Percentiles rank a stretch among this genome's conserved stretches.
Evolutionary conservation across 2,113 vertebrate genomes (phyloP).

Genomic region (Vidua chalybeata): DNA sequence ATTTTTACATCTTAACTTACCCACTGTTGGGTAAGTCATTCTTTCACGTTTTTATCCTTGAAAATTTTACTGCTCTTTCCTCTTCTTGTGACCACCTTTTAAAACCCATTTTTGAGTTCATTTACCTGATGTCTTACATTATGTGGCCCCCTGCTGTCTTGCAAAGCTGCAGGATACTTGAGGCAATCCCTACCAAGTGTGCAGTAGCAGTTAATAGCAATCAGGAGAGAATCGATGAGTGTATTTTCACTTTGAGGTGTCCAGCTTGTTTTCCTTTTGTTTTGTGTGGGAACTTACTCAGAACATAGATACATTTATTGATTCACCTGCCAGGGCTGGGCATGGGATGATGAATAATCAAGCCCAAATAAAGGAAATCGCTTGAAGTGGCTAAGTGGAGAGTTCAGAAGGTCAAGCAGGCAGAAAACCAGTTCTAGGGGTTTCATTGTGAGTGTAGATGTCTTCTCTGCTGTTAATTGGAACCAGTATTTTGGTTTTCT

Average conservation of each 20-base stretch:
- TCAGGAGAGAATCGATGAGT: background rate
- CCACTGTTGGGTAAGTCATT: background rate
- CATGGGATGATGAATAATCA: background rate
- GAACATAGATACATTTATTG: background rate
- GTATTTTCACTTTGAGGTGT: background rate
- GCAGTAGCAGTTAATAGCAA: background rate
- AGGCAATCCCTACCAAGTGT: background rate
- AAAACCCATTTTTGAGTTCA: background rate
- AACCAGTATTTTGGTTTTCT: background rate
- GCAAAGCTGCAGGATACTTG: background rate
- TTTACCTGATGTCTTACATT: conserved; percentile 20
- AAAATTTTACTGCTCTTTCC: background rate
- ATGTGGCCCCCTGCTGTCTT: conserved; percentile 41
- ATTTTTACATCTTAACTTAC: background rate
- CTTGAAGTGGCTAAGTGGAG: background rate
- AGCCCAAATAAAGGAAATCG: background rate
- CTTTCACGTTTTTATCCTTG: background rate
- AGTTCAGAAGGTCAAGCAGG: background rate
- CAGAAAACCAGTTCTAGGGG: background rate
- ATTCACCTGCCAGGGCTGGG: background rate
- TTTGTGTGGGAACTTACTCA: background rate
- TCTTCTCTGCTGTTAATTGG: background rate
- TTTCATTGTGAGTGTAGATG: background rate
- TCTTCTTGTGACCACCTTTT: background rate
- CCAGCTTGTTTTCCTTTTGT: background rate